Evolutionary conservation across 1,140 invertebrate genomes (phyloP).

Genomic region (Wasmannia auropunctata): DNA sequence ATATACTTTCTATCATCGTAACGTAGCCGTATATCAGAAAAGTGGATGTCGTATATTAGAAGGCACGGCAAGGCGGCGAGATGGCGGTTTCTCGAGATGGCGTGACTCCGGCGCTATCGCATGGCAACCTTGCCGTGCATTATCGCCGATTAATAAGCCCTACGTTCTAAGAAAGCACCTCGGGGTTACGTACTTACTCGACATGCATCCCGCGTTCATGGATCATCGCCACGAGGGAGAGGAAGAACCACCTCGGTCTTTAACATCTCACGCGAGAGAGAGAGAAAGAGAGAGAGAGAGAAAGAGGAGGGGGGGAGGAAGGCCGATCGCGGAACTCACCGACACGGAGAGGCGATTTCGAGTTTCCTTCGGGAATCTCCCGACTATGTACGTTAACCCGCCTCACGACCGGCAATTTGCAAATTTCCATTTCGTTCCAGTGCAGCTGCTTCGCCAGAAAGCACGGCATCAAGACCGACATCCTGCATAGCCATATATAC

Average conservation of each 20-base stretch:
- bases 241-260: slow-evolving; percentile 7
- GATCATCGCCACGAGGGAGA: slow-evolving; percentile 57
- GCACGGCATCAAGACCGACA: background rate
- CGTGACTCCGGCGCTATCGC: slow-evolving; percentile 64
- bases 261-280: background rate
- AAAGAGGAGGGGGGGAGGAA: background rate
- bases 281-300: background rate
- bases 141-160: slow-evolving; percentile 71
- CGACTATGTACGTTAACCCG: background rate
- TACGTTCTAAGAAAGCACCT: slow-evolving; percentile 72
- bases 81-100: slow-evolving; percentile 61
- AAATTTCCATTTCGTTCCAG: slow-evolving; percentile 36
- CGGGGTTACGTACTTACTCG: slow-evolving; percentile 67
- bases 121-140: slow-evolving; percentile 68
- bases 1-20: slow-evolving; percentile 48
- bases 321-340: slow-evolving; percentile 6
- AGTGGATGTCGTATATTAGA: slow-evolving; percentile 57
- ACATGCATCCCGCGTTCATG: slow-evolving; percentile 64
- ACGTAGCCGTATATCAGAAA: slow-evolving; percentile 37
- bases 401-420: background rate
- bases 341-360: slow-evolving; percentile 2
- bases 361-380: slow-evolving; percentile 31
- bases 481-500: background rate
- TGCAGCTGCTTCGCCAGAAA: background rate
- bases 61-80: slow-evolving; percentile 26